Conservation (phyloP, 2,113 vertebrate species). For the Phasianus colchicus region DNA sequence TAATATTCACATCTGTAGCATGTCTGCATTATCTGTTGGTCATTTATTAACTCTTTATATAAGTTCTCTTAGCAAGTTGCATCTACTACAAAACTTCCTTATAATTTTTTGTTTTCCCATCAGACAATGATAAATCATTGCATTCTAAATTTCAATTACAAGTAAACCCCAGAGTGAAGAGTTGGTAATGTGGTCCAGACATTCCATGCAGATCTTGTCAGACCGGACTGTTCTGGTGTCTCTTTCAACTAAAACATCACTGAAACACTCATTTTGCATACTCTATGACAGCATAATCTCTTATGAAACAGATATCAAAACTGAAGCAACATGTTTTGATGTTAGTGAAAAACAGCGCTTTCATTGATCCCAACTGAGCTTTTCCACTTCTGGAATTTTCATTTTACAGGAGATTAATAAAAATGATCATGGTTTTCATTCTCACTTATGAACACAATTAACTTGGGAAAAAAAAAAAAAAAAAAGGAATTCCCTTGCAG, state of each 20-base stretch:
- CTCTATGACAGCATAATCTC: constrained; percentile 1
- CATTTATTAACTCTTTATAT: background rate
- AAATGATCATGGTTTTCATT: background rate
- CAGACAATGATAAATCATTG: background rate
- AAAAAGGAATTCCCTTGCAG: constrained; percentile 33
- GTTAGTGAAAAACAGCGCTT: constrained; percentile 35
- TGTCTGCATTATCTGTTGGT: background rate
- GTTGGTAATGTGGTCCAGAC: background rate
- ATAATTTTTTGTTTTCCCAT: background rate
- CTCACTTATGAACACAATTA: constrained; percentile 16
- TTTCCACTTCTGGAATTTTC: background rate
- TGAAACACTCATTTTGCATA: constrained; percentile 7
- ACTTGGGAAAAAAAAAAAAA: background rate
- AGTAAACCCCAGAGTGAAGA: background rate
- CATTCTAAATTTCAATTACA: background rate
- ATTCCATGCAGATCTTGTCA: background rate
- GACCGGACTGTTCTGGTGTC: background rate
- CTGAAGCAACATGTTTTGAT: background rate
- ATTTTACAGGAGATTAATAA: constrained; percentile 11
- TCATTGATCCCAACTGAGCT: background rate
- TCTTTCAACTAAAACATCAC: constrained; percentile 7
- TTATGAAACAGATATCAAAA: constrained; percentile 18
- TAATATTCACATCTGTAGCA: background rate
- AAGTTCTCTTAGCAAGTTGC: background rate
- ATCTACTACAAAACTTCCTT: background rate